Conservation (phyloP, 1,140 invertebrate genomes). For the Xylocopa sonorina region DNA sequence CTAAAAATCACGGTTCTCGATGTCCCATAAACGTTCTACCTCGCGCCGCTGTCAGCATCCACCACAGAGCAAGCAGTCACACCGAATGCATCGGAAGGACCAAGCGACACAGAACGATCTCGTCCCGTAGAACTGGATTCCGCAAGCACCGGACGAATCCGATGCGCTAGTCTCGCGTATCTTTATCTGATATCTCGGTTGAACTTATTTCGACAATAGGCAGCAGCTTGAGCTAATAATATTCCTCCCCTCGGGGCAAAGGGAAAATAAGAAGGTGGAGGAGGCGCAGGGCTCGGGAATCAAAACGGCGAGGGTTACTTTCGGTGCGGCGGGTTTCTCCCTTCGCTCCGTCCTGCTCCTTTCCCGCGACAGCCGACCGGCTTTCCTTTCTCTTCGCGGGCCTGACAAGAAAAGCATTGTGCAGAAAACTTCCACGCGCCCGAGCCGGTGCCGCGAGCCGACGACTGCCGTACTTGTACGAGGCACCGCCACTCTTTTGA, state of each 20-base stretch:
- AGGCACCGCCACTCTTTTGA: conserved; percentile 78
- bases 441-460: conserved; percentile 45
- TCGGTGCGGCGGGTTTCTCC: conserved; percentile 57
- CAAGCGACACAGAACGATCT: background rate
- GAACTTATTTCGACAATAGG: conserved; percentile 77
- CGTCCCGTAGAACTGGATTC: background rate
- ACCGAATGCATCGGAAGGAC: background rate
- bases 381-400: conserved; percentile 54
- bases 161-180: background rate
- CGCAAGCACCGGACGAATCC: conserved; percentile 15
- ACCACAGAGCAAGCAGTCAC: background rate
- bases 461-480: conserved; percentile 65
- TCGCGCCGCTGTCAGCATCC: too few species aligned
- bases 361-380: conserved; percentile 12
- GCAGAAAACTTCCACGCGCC: conserved; percentile 65
- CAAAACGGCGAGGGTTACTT: conserved; percentile 55
- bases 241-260: conserved; percentile 70
- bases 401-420: conserved; percentile 70
- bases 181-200: conserved; percentile 41
- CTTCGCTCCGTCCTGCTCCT: conserved; percentile 27
- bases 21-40: background rate
- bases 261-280: conserved; percentile 18
- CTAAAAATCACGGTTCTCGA: background rate
- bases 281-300: conserved; percentile 38
- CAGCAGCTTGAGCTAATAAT: conserved; percentile 79